phyloP scores from a whole-genome alignment of 2,797 vertebrate species.

The Psittacula derbiana region DNA sequence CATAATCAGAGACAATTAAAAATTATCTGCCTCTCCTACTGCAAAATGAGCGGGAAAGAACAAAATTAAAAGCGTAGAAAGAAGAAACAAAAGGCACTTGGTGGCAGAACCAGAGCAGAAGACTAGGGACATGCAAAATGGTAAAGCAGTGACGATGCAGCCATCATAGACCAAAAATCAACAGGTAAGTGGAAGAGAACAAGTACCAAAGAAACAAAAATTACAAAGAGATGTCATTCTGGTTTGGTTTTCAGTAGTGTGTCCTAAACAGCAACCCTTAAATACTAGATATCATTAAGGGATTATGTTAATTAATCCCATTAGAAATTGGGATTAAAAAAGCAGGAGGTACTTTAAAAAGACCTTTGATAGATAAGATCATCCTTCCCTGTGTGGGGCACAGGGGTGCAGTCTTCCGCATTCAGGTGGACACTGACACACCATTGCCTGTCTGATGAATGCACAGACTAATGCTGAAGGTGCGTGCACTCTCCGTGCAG shows the following conservation, averaged over 20 bases:
- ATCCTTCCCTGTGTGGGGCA: rapidly evolving
- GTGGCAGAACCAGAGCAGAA: not conserved
- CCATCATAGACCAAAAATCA: not conserved
- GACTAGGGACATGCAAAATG: not conserved
- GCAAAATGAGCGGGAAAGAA: rapidly evolving
- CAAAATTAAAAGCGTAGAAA: not conserved
- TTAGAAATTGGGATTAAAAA: not conserved
- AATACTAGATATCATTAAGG: not conserved
- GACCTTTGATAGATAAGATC: not conserved
- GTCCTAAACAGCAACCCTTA: not conserved
- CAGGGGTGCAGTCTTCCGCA: not conserved
- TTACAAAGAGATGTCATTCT: not conserved
- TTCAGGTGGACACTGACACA: not conserved
- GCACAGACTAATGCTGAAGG: not conserved
- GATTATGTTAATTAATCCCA: not conserved
- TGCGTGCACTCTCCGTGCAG: rapidly evolving
- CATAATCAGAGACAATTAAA: not conserved
- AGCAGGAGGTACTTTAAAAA: not conserved
- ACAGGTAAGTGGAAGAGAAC: not conserved
- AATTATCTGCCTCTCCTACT: not conserved
- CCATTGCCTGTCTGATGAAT: not conserved
- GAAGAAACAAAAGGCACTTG: not conserved
- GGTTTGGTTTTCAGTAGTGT: not conserved
- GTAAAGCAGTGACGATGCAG: not conserved
- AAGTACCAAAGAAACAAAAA: not conserved